Conservation (phyloP, 1,140 invertebrate species). For the Drosophila willistoni region DNA sequence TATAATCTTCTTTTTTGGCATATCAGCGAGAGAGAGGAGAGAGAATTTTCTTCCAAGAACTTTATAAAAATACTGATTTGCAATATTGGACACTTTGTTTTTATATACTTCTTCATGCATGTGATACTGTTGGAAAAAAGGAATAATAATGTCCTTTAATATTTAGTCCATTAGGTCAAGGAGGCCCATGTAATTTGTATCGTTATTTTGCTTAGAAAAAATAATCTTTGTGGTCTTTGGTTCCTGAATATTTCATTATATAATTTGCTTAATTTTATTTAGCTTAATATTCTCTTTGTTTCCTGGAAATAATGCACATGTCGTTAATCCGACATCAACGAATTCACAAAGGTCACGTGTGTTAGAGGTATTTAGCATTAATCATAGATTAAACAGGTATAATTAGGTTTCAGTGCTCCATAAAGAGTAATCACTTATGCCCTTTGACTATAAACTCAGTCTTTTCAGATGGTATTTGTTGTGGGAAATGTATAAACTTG, state of each 20-base stretch:
- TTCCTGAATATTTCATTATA: background rate
- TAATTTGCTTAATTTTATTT: constrained; percentile 4
- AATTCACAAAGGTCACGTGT: background rate
- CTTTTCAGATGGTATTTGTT: no score
- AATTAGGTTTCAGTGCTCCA: no score
- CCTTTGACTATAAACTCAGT: no score
- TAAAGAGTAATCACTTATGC: no score
- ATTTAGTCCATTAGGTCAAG: background rate
- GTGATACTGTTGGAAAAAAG: background rate
- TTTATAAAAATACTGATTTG: background rate
- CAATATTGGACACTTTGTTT: background rate
- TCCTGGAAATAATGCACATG: background rate
- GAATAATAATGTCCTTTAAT: no score
- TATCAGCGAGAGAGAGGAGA: background rate
- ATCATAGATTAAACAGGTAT: constrained; percentile 5
- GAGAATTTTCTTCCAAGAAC: constrained; percentile 9
- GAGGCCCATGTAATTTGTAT: background rate
- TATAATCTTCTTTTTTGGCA: no score
- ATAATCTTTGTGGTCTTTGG: constrained; percentile 7
- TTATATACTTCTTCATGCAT: constrained; percentile 8
- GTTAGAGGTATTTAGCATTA: background rate
- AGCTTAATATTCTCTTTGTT: constrained; percentile 3
- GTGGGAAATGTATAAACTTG: no score
- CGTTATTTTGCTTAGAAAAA: background rate
- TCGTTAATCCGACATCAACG: background rate